These are phyloP conservation scores for Eulemur coronatus DNA, from an alignment of 2,797 vertebrate species.

Conservation along the genomic window DNA sequence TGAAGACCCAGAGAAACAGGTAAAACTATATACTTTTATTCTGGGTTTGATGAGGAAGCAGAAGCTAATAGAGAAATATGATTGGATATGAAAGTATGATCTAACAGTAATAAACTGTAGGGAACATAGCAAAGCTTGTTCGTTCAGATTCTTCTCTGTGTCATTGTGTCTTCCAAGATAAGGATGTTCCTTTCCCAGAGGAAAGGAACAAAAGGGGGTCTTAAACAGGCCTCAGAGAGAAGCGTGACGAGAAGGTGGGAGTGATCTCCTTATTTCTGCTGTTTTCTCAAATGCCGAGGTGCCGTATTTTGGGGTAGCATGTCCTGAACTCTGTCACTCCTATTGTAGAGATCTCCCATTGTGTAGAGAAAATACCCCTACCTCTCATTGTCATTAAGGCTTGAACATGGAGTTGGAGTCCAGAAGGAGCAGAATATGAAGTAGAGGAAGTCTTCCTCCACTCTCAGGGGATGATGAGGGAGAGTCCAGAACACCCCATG, in stretches of 20 bases:
- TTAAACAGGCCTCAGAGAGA: background rate
- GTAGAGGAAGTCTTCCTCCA: background rate
- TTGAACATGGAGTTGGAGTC: background rate
- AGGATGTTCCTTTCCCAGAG: fast-evolving
- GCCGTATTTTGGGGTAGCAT: too few relatives aligned
- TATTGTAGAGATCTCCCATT: background rate
- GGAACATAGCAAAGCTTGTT: background rate
- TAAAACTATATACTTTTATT: background rate
- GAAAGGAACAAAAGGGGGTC: too few relatives aligned
- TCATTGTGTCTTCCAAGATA: background rate
- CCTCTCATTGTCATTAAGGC: background rate
- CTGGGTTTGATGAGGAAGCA: background rate
- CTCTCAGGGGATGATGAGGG: background rate
- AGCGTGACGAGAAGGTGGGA: background rate
- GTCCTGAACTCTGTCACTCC: background rate
- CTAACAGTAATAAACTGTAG: fast-evolving
- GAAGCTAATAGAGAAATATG: background rate
- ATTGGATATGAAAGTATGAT: too few relatives aligned
- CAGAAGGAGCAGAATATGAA: background rate
- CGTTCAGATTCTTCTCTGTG: background rate
- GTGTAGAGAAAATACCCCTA: background rate
- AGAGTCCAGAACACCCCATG: background rate
- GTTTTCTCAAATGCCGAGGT: background rate
- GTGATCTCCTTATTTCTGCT: background rate
- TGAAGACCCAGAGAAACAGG: background rate